These are phyloP conservation scores for Oreonectes daqikongensis DNA, from an alignment of 2,797 vertebrate genomes.

Conservation along the genomic window DNA sequence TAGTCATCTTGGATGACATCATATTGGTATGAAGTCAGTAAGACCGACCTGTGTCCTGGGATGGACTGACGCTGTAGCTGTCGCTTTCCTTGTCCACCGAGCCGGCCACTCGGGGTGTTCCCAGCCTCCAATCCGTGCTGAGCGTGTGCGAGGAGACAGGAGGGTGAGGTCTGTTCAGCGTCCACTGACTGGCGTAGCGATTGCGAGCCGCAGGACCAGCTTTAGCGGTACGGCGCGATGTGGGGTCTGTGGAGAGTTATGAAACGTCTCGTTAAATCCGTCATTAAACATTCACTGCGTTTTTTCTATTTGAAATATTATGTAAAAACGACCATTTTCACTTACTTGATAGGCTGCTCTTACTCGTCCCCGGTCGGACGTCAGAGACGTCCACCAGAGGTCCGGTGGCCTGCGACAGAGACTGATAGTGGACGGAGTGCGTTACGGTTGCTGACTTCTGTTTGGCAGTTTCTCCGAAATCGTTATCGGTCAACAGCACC, in stretches of 20 bases:
- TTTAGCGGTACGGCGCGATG: slow-evolving; percentile 92
- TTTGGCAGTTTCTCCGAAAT: slow-evolving; percentile 95
- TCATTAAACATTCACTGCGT: not conserved
- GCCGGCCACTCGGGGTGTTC: slow-evolving; percentile 88
- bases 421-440: slow-evolving; percentile 97
- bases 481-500: slow-evolving; percentile 92
- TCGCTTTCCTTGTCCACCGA: slow-evolving; percentile 98
- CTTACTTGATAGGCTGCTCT: slow-evolving; percentile 67
- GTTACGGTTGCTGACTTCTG: slow-evolving; percentile 97
- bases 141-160: slow-evolving; percentile 95
- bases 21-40: not conserved
- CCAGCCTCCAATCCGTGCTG: slow-evolving; percentile 96
- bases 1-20: not conserved
- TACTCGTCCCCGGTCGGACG: slow-evolving; percentile 96
- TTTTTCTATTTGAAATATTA: not conserved
- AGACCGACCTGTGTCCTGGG: slow-evolving; percentile 92
- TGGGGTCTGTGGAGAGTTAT: slow-evolving; percentile 81
- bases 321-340: not conserved
- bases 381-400: slow-evolving; percentile 96
- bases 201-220: slow-evolving; percentile 90
- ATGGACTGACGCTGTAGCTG: slow-evolving; percentile 98
- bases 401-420: slow-evolving; percentile 93
- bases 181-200: slow-evolving; percentile 98
- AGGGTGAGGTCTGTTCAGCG: slow-evolving; percentile 93
- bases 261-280: not conserved